Evolutionary conservation across 2,888 invertebrate genomes (phyloP).

Genomic region (Phyllotreta striolata): DNA sequence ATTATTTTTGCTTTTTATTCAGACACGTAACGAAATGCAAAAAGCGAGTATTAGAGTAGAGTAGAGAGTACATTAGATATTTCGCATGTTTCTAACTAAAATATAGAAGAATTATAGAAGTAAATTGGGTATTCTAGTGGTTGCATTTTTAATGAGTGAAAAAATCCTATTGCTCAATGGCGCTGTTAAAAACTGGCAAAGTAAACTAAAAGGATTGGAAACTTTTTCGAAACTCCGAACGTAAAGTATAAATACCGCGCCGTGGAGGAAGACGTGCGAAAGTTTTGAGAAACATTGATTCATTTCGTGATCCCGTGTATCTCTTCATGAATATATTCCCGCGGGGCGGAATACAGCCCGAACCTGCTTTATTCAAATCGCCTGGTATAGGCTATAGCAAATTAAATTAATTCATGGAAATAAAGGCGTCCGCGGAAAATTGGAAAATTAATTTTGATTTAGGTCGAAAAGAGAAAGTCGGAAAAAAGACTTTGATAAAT

Average conservation of each 20-base stretch:
- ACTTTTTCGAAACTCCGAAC: constrained; percentile 5
- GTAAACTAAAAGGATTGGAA: constrained; percentile 16
- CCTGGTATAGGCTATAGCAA: constrained; percentile 11
- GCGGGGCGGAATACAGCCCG: background rate
- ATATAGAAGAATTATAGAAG: too few relatives aligned
- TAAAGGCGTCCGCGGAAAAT: constrained; percentile 2
- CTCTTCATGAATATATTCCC: constrained; percentile 19
- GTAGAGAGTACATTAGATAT: too few relatives aligned
- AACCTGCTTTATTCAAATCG: constrained; percentile 11
- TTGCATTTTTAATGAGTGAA: too few relatives aligned
- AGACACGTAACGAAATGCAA: too few relatives aligned
- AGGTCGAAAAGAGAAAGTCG: background rate
- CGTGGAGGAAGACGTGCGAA: constrained; percentile 8
- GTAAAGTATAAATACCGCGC: constrained; percentile 6
- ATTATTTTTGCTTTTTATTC: too few relatives aligned
- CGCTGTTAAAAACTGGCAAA: background rate
- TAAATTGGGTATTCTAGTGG: too few relatives aligned
- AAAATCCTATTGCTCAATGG: too few relatives aligned
- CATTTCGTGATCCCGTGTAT: constrained; percentile 20
- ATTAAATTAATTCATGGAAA: constrained; percentile 6
- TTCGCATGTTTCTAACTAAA: too few relatives aligned
- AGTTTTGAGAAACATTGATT: constrained; percentile 19
- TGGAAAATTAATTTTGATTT: background rate
- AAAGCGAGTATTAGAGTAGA: too few relatives aligned
- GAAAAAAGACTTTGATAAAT: background rate